These are phyloP conservation scores for Bergia sp. DNA, from an alignment of 92 coral and sea anemone genomes.

Conservation along the genomic window DNA sequence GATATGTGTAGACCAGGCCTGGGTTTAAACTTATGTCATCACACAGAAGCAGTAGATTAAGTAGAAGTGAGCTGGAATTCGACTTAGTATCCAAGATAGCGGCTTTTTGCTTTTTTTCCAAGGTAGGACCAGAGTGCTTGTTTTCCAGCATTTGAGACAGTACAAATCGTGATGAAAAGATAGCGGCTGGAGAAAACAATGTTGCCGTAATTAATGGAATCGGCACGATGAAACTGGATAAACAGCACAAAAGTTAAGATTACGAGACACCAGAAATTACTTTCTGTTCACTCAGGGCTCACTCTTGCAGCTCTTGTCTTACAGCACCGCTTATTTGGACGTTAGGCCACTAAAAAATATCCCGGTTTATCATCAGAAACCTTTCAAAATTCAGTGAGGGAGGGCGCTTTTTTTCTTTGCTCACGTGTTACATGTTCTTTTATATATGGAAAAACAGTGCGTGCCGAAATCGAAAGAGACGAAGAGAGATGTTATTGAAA, in stretches of 20 bases:
- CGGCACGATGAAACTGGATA: conserved; percentile 22
- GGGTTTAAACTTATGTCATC: conserved; percentile 48
- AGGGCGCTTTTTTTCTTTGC: too few relatives aligned
- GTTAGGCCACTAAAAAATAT: too few relatives aligned
- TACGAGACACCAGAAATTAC: neutral
- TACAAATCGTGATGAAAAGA: conserved; percentile 24
- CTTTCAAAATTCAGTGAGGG: too few relatives aligned
- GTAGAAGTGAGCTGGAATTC: conserved; percentile 16
- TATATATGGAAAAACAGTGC: too few relatives aligned
- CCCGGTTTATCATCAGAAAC: too few relatives aligned
- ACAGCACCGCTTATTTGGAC: too few relatives aligned
- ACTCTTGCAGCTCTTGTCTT: too few relatives aligned
- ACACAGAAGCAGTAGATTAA: conserved; percentile 30
- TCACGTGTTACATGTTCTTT: too few relatives aligned
- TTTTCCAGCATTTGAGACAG: conserved; percentile 25
- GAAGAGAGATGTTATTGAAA: too few relatives aligned
- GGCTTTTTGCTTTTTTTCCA: conserved; percentile 27
- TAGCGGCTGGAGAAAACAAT: conserved; percentile 4
- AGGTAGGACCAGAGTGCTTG: conserved; percentile 33
- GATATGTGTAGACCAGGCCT: conserved; percentile 44
- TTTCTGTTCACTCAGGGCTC: too few relatives aligned
- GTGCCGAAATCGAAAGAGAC: too few relatives aligned
- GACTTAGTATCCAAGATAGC: conserved; percentile 35
- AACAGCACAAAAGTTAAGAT: conserved; percentile 35
- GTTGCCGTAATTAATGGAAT: conserved; percentile 9